Conservation (phyloP, 2,888 invertebrate genomes). For the Drosophila paucipuncta region DNA sequence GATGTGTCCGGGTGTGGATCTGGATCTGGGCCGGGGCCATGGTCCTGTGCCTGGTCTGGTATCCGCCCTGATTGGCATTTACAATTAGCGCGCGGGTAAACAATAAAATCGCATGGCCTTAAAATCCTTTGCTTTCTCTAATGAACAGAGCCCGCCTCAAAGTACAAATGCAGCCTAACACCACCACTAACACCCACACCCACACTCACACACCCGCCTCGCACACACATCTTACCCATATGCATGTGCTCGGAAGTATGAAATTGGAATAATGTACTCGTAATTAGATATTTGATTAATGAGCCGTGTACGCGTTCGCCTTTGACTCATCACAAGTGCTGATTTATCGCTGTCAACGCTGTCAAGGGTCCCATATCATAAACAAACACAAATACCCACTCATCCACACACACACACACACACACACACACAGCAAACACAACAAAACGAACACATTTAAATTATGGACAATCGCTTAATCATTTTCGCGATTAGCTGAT, state of each 20-base stretch:
- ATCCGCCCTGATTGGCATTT: conserved; percentile 82
- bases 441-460: conserved; percentile 30
- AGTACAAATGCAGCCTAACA: conserved; percentile 21
- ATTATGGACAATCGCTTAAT: conserved; percentile 65
- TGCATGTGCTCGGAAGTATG: conserved; percentile 31
- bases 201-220: not conserved
- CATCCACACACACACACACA: conserved; percentile 4
- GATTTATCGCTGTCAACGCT: conserved; percentile 79
- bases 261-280: conserved; percentile 76
- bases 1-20: not conserved
- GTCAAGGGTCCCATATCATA: conserved; percentile 61
- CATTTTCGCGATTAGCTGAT: conserved; percentile 68
- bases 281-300: conserved; percentile 79
- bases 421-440: not conserved
- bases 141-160: conserved; percentile 44
- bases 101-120: conserved; percentile 70
- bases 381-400: conserved; percentile 3
- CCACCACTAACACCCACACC: not conserved
- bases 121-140: conserved; percentile 49
- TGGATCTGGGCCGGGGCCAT: conserved; percentile 3
- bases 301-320: conserved; percentile 64
- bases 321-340: conserved; percentile 79
- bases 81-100: conserved; percentile 83
- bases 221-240: conserved; percentile 2
- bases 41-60: conserved; percentile 18